Percentiles rank a stretch among this genome's conserved stretches.
These are phyloP conservation scores for Deroptyus accipitrinus DNA, from an alignment of 2,113 vertebrate genomes.

Conservation along the genomic window DNA sequence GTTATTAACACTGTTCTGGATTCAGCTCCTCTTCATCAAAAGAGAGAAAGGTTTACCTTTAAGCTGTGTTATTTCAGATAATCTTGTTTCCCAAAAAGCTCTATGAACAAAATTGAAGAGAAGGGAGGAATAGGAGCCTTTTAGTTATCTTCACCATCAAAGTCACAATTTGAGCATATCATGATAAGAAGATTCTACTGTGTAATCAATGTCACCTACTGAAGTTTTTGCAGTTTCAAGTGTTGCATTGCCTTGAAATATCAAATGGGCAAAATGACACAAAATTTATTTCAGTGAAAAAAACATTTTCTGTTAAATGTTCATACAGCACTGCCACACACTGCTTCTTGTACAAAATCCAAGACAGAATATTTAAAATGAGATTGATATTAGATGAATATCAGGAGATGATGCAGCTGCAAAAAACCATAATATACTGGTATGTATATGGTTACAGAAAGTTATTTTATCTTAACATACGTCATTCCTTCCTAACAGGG, in stretches of 20 bases:
- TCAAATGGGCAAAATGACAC: neutral
- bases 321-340: neutral
- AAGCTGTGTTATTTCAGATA: neutral
- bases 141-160: neutral
- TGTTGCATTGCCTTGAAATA: neutral
- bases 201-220: neutral
- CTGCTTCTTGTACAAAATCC: neutral
- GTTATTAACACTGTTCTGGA: neutral
- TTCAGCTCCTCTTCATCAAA: neutral
- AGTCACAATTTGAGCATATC: neutral
- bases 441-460: neutral
- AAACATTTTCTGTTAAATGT: neutral
- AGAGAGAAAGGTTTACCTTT: neutral
- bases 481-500: neutral
- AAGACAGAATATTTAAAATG: neutral
- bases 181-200: neutral
- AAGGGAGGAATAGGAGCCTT: neutral
- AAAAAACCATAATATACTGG: neutral
- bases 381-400: neutral
- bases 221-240: neutral
- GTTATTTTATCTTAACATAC: neutral
- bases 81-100: neutral
- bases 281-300: constrained; percentile 18
- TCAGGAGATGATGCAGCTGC: neutral
- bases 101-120: neutral